phyloP scores from a whole-genome alignment of 2,888 invertebrate species.

The Limnephilus auricula region DNA sequence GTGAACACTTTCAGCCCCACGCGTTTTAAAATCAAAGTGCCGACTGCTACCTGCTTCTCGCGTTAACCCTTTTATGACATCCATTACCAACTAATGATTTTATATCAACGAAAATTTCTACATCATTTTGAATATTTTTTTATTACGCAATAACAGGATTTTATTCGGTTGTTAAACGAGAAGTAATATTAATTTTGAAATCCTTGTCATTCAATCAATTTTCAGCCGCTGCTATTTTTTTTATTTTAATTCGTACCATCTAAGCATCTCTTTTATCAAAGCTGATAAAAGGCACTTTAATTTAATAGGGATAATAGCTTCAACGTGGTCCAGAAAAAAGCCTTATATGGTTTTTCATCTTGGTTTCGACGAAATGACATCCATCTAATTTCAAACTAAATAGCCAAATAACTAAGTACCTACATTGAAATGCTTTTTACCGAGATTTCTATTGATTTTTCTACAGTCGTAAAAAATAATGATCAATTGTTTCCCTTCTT shows the following conservation, averaged over 20 bases:
- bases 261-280: background rate
- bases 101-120: conserved; percentile 14
- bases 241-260: background rate
- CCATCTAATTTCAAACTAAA: background rate
- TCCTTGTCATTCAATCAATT: background rate
- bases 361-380: background rate
- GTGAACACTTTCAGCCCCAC: conserved; percentile 5
- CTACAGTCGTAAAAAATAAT: too few species aligned
- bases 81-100: conserved; percentile 28
- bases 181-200: background rate
- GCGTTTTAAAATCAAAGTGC: conserved; percentile 21
- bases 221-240: background rate
- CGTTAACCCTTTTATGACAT: conserved; percentile 6
- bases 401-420: background rate
- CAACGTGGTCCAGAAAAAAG: background rate
- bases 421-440: too few species aligned
- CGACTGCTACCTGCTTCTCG: conserved; percentile 15
- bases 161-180: conserved; percentile 2
- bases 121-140: background rate
- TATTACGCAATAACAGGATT: background rate
- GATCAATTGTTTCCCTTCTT: too few species aligned
- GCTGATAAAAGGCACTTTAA: background rate
- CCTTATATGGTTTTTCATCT: background rate
- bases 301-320: background rate
- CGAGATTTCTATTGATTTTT: too few species aligned